Percentiles rank a stretch among this genome's conserved stretches.
These are phyloP conservation scores for Prietella phreatophila DNA, from an alignment of 2,113 vertebrate species.

Conservation along the genomic window DNA sequence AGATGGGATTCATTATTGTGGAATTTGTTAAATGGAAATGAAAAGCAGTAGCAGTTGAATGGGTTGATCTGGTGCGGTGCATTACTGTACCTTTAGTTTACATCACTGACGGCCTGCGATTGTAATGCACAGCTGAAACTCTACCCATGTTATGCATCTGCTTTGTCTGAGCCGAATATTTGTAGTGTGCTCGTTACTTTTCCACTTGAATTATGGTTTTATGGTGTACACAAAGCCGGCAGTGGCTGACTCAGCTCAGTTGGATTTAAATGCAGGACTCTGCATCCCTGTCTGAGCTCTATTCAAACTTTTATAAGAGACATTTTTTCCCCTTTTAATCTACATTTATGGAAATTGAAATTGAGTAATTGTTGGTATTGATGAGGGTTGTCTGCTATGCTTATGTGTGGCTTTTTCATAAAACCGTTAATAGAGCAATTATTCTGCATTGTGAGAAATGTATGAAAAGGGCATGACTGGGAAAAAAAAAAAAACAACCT, in stretches of 20 bases:
- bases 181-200: constrained; percentile 30
- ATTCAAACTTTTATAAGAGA: constrained; percentile 10
- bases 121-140: constrained; percentile 15
- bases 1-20: constrained; percentile 60
- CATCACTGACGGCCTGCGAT: constrained; percentile 27
- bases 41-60: constrained; percentile 60
- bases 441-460: not conserved
- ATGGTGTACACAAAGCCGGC: constrained; percentile 27
- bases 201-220: constrained; percentile 36
- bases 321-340: not conserved
- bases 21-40: constrained; percentile 60
- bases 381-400: not conserved
- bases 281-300: not conserved
- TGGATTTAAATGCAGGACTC: constrained; percentile 30
- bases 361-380: constrained; percentile 9
- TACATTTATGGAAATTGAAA: constrained; percentile 5
- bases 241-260: constrained; percentile 22
- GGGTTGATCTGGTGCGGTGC: constrained; percentile 45
- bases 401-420: constrained; percentile 12
- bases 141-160: not conserved
- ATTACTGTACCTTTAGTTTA: constrained; percentile 48
- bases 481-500: not conserved
- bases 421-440: not conserved
- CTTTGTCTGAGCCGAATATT: constrained; percentile 37
- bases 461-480: not conserved